phyloP scores from a whole-genome alignment of 1,140 invertebrate species.

The Linepithema humile region DNA sequence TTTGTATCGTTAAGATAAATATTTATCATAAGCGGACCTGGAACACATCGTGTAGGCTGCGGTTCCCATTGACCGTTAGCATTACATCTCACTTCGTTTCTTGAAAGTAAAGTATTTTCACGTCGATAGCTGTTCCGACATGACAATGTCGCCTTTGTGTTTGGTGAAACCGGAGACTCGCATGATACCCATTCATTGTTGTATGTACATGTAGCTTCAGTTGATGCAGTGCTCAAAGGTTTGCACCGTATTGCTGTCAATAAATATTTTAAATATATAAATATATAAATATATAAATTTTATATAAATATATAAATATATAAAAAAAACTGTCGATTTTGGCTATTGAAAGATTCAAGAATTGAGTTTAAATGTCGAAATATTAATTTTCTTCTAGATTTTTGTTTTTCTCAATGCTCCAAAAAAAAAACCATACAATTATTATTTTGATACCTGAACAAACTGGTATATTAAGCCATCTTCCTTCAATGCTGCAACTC shows the following conservation, averaged over 20 bases:
- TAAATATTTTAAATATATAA: constrained; percentile 18
- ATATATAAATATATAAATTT: neutral
- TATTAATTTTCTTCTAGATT: too few species aligned
- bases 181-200: constrained; percentile 67
- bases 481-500: constrained; percentile 72
- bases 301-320: neutral
- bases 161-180: constrained; percentile 62
- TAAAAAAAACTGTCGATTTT: too few species aligned
- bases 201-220: constrained; percentile 65
- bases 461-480: constrained; percentile 75
- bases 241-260: constrained; percentile 77
- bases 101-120: constrained; percentile 62
- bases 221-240: constrained; percentile 68
- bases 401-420: too few species aligned
- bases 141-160: constrained; percentile 69
- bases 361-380: too few species aligned
- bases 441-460: constrained; percentile 75
- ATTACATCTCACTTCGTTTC: constrained; percentile 74
- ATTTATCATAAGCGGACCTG: constrained; percentile 79
- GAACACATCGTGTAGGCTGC: constrained; percentile 77
- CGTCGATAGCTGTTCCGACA: constrained; percentile 76
- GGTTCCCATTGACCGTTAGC: constrained; percentile 78
- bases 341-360: too few species aligned
- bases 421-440: too few species aligned
- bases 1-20: constrained; percentile 71